A percentile compares a stretch with the other conserved stretches of the same genome.
These are phyloP conservation scores for Labroides dimidiatus DNA, from an alignment of 2,797 vertebrate genomes.

Conservation along the genomic window DNA sequence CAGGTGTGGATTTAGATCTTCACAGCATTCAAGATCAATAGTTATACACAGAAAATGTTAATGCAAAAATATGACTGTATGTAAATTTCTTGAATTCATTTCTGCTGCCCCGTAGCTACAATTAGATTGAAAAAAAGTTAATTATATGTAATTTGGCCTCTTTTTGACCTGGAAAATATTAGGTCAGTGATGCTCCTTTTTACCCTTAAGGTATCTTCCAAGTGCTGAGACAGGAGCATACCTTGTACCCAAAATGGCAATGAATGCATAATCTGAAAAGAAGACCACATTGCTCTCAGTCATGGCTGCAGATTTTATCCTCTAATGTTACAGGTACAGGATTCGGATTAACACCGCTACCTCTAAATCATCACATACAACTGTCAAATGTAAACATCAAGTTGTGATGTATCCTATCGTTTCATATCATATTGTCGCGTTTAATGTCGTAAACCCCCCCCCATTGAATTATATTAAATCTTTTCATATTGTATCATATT, in stretches of 20 bases:
- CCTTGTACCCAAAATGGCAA: neutral
- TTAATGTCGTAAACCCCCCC: too few relatives aligned
- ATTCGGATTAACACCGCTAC: conserved; percentile 28
- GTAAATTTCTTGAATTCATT: conserved; percentile 27
- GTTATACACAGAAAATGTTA: conserved; percentile 31
- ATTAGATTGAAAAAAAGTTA: conserved; percentile 6
- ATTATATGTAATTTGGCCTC: conserved; percentile 13
- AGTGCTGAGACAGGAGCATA: neutral
- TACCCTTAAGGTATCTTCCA: neutral
- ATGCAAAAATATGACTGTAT: conserved; percentile 34
- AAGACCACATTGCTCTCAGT: conserved; percentile 15
- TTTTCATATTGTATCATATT: too few relatives aligned
- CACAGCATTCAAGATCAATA: conserved; percentile 64
- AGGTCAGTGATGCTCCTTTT: neutral
- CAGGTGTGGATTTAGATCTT: conserved; percentile 60
- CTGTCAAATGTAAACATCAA: conserved; percentile 13
- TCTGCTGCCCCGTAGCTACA: conserved; percentile 1
- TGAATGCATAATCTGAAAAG: conserved; percentile 21
- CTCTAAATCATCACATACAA: conserved; percentile 18
- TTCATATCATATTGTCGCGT: too few relatives aligned
- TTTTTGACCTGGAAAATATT: conserved; percentile 7
- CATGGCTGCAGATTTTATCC: conserved; percentile 8
- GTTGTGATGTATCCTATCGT: too few relatives aligned
- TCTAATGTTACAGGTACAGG: neutral
- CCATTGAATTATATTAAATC: too few relatives aligned